phyloP scores from a whole-genome alignment of 2,797 vertebrate genomes.

The Tokudaia tokunoshimensis region DNA sequence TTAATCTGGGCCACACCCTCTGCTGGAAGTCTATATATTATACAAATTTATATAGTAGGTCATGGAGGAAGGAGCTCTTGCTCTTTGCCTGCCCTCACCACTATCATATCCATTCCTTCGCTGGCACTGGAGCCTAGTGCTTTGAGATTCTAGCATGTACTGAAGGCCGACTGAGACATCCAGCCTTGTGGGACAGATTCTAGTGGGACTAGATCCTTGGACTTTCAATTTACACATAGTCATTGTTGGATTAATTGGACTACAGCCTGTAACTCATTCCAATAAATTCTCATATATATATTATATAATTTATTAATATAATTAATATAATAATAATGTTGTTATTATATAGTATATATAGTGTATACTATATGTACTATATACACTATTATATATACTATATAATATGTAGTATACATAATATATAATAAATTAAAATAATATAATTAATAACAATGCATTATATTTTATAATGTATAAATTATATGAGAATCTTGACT shows the following conservation, averaged over 20 bases:
- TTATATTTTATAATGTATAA: too few relatives aligned
- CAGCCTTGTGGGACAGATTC: background rate
- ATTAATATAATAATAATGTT: too few relatives aligned
- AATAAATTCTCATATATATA: too few relatives aligned
- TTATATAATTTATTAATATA: too few relatives aligned
- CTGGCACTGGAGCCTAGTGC: background rate
- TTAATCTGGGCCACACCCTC: background rate
- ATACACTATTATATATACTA: too few relatives aligned
- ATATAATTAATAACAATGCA: too few relatives aligned
- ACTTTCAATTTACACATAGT: background rate
- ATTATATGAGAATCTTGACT: too few relatives aligned
- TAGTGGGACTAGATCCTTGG: background rate
- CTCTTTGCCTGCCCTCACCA: background rate
- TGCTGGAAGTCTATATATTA: background rate
- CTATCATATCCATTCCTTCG: background rate
- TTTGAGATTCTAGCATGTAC: background rate
- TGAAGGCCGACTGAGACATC: background rate
- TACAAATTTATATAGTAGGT: background rate
- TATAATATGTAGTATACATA: too few relatives aligned
- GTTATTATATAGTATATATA: too few relatives aligned
- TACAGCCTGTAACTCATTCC: background rate
- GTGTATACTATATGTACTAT: too few relatives aligned
- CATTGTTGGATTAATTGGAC: background rate
- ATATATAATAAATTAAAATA: too few relatives aligned
- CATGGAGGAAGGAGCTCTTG: background rate